These are phyloP conservation scores for Chelonoidis abingdonii DNA, from an alignment of 2,113 vertebrate species.

Conservation along the genomic window DNA sequence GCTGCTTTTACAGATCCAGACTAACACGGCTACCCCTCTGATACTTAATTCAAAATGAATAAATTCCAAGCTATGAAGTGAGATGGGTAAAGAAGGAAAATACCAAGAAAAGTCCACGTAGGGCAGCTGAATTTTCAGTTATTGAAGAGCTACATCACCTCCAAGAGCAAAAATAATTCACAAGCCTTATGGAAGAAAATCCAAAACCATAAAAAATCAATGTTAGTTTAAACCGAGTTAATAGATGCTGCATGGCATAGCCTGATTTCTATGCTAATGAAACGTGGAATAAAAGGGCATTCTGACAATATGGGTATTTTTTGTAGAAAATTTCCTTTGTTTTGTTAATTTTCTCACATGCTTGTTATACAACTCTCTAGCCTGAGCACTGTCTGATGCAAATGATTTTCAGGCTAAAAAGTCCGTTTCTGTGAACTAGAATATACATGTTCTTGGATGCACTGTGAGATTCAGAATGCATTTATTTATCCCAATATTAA, in stretches of 20 bases:
- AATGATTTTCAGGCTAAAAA: conserved; percentile 51
- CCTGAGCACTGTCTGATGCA: conserved; percentile 53
- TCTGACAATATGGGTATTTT: conserved; percentile 26
- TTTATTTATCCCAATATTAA: conserved; percentile 71
- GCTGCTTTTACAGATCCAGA: too few species aligned
- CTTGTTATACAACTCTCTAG: conserved; percentile 11
- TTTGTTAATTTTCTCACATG: conserved; percentile 42
- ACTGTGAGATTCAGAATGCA: conserved; percentile 52
- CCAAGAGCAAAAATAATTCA: conserved; percentile 50
- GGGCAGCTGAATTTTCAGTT: conserved; percentile 29
- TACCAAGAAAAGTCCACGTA: conserved; percentile 51
- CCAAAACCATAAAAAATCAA: not conserved
- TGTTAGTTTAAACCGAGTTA: conserved; percentile 4
- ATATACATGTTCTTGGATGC: conserved; percentile 30
- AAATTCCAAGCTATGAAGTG: conserved; percentile 40
- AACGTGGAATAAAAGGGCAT: conserved; percentile 10
- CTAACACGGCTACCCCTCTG: not conserved
- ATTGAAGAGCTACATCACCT: conserved; percentile 42
- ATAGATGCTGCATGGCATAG: conserved; percentile 24
- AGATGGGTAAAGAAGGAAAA: conserved; percentile 49
- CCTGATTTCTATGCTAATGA: not conserved
- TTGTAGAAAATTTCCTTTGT: conserved; percentile 27
- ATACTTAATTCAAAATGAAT: conserved; percentile 20
- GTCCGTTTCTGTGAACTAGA: conserved; percentile 52
- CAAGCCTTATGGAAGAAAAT: conserved; percentile 2